Evolutionary conservation across 2,797 vertebrate genomes (phyloP).

Genomic region (Stomatorhinus walkeri): DNA sequence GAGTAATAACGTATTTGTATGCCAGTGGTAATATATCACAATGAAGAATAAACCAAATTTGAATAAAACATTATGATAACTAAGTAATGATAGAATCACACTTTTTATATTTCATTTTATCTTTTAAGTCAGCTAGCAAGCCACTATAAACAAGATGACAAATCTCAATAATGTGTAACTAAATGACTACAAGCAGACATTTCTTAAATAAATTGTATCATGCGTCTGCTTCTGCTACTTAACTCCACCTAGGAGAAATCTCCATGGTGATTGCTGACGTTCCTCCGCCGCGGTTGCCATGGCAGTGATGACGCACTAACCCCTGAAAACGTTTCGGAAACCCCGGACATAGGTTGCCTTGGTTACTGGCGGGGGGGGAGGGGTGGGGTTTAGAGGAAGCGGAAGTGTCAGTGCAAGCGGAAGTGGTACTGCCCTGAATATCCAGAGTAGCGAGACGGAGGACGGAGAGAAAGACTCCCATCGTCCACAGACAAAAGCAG

Average conservation of each 20-base stretch:
- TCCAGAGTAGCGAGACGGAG: slow-evolving; percentile 67
- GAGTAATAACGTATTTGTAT: not conserved
- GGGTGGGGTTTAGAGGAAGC: slow-evolving; percentile 71
- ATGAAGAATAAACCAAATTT: not conserved
- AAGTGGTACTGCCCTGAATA: slow-evolving; percentile 79
- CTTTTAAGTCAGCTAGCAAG: not conserved
- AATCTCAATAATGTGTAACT: not conserved
- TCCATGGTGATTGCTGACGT: slow-evolving; percentile 62
- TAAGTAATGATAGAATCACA: not conserved
- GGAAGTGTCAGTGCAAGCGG: slow-evolving; percentile 78
- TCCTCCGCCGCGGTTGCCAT: slow-evolving; percentile 61
- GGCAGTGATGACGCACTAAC: slow-evolving; percentile 63
- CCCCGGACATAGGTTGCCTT: slow-evolving; percentile 58
- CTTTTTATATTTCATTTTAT: not conserved
- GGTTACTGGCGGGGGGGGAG: slow-evolving; percentile 61
- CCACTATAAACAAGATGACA: not conserved
- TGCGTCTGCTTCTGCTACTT: not conserved
- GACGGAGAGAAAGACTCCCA: slow-evolving; percentile 60
- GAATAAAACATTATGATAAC: not conserved
- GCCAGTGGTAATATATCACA: not conserved
- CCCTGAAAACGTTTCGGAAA: slow-evolving; percentile 60
- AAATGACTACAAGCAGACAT: not conserved
- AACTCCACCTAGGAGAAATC: slow-evolving; percentile 60
- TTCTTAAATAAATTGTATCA: slow-evolving; percentile 18
- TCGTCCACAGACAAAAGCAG: slow-evolving; percentile 61